phyloP scores from a whole-genome alignment of 2,888 invertebrate genomes.

The Meta bourneti region DNA sequence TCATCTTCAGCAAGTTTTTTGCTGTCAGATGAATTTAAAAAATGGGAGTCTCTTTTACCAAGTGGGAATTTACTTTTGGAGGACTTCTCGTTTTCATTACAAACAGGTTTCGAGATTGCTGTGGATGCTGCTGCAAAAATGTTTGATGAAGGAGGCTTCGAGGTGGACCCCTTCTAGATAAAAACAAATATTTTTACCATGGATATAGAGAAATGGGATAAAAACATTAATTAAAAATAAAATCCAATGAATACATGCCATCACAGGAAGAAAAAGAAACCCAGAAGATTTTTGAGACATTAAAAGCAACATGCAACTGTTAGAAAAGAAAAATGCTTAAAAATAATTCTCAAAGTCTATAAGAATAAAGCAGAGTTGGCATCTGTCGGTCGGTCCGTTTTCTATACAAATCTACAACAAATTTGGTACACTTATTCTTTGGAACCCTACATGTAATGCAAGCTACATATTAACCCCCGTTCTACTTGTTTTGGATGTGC shows the following conservation, averaged over 20 bases:
- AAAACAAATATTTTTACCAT: constrained; percentile 16
- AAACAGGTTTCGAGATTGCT: neutral
- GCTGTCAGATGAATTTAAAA: neutral
- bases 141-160: constrained; percentile 39
- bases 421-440: too few relatives aligned
- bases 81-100: neutral
- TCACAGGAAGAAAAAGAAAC: neutral
- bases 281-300: too few relatives aligned
- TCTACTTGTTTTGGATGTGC: too few relatives aligned
- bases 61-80: neutral
- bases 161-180: constrained; percentile 55
- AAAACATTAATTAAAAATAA: neutral
- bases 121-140: constrained; percentile 55
- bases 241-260: neutral
- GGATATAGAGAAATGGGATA: neutral
- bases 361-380: too few relatives aligned
- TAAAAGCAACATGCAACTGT: too few relatives aligned
- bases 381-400: too few relatives aligned
- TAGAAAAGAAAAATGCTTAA: too few relatives aligned
- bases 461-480: too few relatives aligned
- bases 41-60: neutral
- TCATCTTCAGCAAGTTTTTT: constrained; percentile 8
- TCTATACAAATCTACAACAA: too few relatives aligned
- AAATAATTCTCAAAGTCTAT: too few relatives aligned
- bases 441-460: too few relatives aligned